Evolutionary conservation across 2,113 vertebrate species (phyloP).

Genomic region (Glaucidium brasilianum): DNA sequence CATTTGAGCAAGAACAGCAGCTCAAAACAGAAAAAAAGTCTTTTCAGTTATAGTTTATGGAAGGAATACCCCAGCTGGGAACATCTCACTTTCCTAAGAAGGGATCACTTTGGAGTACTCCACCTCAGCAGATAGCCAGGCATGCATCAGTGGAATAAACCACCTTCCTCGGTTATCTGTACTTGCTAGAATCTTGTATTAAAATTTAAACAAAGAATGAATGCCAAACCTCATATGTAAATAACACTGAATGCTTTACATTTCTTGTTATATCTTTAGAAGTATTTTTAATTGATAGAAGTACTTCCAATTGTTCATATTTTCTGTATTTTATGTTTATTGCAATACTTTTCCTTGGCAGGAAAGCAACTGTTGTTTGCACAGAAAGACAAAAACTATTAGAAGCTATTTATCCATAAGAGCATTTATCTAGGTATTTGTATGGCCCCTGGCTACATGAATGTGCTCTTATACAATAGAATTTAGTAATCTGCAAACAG

Average conservation of each 20-base stretch:
- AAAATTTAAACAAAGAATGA: neutral
- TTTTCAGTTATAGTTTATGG: neutral
- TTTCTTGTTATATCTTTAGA: neutral
- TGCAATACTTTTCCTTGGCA: neutral
- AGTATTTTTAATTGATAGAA: neutral
- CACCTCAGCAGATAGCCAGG: neutral
- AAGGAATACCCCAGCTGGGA: neutral
- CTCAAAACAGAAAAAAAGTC: neutral
- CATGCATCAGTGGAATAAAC: neutral
- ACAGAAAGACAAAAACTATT: neutral
- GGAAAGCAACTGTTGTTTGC: neutral
- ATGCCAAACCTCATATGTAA: neutral
- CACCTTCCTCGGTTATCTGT: neutral
- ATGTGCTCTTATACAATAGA: neutral
- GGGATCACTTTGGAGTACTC: neutral
- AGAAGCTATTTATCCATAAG: neutral
- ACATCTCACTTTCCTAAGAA: neutral
- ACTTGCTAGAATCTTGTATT: neutral
- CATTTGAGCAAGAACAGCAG: neutral
- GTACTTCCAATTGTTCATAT: neutral
- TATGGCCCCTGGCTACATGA: neutral
- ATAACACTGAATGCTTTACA: neutral
- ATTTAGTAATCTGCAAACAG: slow-evolving; percentile 13
- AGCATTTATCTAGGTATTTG: neutral
- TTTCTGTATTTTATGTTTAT: neutral